Evolutionary conservation across 2,113 vertebrate species (phyloP).

Genomic region (Hippocampus comes): DNA sequence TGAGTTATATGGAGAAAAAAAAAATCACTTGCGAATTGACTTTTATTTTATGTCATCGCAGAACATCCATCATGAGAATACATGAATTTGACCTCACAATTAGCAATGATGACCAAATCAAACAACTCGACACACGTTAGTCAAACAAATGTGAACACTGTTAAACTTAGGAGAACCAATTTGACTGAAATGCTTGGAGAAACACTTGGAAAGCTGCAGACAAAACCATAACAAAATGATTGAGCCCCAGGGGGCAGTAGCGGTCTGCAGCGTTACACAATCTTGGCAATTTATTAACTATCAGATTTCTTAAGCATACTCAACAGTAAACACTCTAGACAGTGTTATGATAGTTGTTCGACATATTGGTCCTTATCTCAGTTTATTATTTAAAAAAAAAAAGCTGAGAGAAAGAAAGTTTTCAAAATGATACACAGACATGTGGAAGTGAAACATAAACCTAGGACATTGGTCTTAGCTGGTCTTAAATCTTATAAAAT

Average conservation of each 20-base stretch:
- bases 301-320: background rate
- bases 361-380: conserved; percentile 24
- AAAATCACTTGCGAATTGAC: background rate
- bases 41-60: conserved; percentile 5
- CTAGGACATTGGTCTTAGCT: background rate
- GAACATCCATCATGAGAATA: conserved; percentile 1
- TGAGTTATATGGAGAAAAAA: background rate
- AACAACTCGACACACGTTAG: conserved; percentile 17
- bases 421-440: background rate
- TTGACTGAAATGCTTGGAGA: conserved; percentile 12
- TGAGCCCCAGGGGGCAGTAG: conserved; percentile 51
- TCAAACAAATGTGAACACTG: background rate
- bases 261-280: conserved; percentile 7
- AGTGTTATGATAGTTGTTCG: conserved; percentile 2
- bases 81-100: background rate
- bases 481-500: background rate
- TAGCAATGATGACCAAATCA: conserved; percentile 5
- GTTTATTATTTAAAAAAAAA: conserved; percentile 4
- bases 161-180: background rate
- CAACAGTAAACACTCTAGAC: conserved; percentile 1
- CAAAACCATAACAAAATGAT: background rate
- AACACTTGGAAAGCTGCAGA: background rate
- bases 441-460: background rate
- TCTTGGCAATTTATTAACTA: background rate
- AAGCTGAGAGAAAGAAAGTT: background rate